Evolutionary conservation across 2,888 invertebrate species (phyloP).

Genomic region (Cerastis rubricosa): DNA sequence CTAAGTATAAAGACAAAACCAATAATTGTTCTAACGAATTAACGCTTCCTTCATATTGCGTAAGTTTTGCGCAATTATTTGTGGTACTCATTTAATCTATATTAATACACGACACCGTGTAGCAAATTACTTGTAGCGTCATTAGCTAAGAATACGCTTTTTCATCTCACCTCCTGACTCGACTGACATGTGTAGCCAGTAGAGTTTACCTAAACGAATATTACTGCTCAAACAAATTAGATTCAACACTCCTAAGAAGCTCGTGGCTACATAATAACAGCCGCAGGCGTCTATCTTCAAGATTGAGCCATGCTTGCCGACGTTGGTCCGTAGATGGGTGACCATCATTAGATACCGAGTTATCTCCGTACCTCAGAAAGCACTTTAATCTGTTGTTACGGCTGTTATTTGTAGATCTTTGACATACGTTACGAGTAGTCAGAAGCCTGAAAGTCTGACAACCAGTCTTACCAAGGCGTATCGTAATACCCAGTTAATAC

Average conservation of each 20-base stretch:
- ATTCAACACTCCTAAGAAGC: background rate
- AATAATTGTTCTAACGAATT: conserved; percentile 58
- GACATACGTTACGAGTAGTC: too few relatives aligned
- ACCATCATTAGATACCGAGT: too few relatives aligned
- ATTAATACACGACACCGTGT: conserved; percentile 40
- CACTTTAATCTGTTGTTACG: too few relatives aligned
- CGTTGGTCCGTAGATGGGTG: too few relatives aligned
- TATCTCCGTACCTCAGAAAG: too few relatives aligned
- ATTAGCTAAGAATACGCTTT: conserved; percentile 52
- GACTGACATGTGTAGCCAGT: conserved; percentile 13
- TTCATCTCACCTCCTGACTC: conserved; percentile 19
- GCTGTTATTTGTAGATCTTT: too few relatives aligned
- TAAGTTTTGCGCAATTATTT: conserved; percentile 51
- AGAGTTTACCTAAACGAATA: conserved; percentile 24
- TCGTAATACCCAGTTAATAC: too few relatives aligned
- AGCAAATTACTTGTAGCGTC: conserved; percentile 40
- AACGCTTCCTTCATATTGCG: conserved; percentile 58
- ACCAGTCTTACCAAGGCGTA: too few relatives aligned
- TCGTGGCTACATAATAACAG: too few relatives aligned
- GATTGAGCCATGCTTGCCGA: too few relatives aligned
- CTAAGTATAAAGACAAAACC: conserved; percentile 50
- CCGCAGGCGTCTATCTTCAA: too few relatives aligned
- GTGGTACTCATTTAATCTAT: conserved; percentile 47
- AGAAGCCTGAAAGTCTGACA: too few relatives aligned
- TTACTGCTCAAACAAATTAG: background rate